Percentiles rank a stretch among this genome's conserved stretches.
These are phyloP conservation scores for Platycnemis pennipes DNA, from an alignment of 2,888 invertebrate genomes.

Conservation along the genomic window DNA sequence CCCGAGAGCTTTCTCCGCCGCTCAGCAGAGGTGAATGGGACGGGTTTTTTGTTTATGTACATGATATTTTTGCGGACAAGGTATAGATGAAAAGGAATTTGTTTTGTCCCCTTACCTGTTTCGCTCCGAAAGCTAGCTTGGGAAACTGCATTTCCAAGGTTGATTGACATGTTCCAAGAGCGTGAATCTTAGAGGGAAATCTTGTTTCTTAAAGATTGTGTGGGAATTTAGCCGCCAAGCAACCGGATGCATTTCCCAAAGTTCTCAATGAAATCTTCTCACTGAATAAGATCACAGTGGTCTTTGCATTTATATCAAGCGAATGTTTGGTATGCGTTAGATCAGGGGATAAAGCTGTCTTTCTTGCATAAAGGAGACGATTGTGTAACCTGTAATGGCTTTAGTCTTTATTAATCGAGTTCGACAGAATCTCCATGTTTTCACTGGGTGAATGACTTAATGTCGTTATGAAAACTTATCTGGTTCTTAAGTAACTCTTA, in stretches of 20 bases:
- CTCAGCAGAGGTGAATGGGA: neutral
- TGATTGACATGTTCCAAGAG: neutral
- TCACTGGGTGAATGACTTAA: too few species aligned
- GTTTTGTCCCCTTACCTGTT: neutral
- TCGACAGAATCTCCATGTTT: too few species aligned
- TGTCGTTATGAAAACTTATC: too few species aligned
- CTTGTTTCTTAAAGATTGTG: neutral
- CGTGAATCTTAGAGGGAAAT: neutral
- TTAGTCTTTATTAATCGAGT: too few species aligned
- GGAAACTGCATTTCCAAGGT: neutral
- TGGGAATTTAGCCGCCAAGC: neutral
- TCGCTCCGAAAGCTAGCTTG: neutral
- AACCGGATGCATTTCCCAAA: neutral
- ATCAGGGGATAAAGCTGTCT: too few species aligned
- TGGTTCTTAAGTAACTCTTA: too few species aligned
- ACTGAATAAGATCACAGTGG: neutral
- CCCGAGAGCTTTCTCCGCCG: constrained; percentile 30
- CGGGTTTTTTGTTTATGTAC: neutral
- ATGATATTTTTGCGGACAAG: neutral
- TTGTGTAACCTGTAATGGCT: too few species aligned
- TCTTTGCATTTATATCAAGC: neutral
- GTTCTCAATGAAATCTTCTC: neutral
- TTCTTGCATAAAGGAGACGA: too few species aligned
- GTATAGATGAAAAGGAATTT: neutral
- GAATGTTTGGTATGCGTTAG: too few species aligned